phyloP scores from a whole-genome alignment of 2,113 vertebrate species.

The Myrmecobius fasciatus region DNA sequence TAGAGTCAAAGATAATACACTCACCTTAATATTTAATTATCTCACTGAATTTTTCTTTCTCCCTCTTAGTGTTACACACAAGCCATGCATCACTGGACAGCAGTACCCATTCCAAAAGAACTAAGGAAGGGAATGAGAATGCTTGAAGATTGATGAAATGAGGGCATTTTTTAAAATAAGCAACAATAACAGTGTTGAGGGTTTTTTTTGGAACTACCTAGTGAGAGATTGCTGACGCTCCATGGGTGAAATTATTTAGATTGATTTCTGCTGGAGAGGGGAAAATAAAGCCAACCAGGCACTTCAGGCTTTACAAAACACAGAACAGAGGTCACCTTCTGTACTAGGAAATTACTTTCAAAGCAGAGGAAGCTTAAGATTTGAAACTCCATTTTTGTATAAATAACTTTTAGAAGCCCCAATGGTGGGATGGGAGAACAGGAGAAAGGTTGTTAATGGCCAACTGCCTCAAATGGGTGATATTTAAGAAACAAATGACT shows the following conservation, averaged over 20 bases:
- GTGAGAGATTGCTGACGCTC: not conserved
- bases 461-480: not conserved
- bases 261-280: not conserved
- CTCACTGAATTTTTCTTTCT: not conserved
- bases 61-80: not conserved
- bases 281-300: not conserved
- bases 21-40: not conserved
- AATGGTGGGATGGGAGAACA: not conserved
- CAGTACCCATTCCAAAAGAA: not conserved
- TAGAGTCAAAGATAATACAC: not conserved
- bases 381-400: not conserved
- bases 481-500: not conserved
- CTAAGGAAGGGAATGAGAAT: not conserved
- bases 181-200: not conserved
- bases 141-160: not conserved
- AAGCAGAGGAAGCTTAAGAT: not conserved
- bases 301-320: not conserved
- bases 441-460: not conserved
- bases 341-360: not conserved
- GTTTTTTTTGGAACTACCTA: not conserved
- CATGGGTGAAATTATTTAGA: not conserved
- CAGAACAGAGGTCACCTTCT: conserved; percentile 14
- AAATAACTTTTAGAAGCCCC: not conserved
- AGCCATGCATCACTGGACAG: not conserved
- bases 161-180: conserved; percentile 25